Evolutionary conservation across 1,140 invertebrate species (phyloP).

Genomic region (Druon quercuslanigerum): DNA sequence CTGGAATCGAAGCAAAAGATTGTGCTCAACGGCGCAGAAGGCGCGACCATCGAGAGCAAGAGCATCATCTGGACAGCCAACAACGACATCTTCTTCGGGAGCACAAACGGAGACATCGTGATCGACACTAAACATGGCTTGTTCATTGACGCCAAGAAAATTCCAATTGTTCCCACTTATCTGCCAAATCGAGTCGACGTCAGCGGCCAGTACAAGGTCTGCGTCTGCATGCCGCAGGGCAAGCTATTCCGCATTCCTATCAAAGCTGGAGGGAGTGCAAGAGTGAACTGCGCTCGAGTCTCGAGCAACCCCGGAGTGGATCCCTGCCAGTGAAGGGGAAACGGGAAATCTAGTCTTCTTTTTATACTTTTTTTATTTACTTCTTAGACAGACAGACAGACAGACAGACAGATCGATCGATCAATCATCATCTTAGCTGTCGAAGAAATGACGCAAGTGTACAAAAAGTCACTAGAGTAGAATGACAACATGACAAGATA

Average conservation of each 20-base stretch:
- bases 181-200: slow-evolving; percentile 61
- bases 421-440: not conserved
- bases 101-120: slow-evolving; percentile 86
- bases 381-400: not conserved
- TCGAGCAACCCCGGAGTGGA: slow-evolving; percentile 80
- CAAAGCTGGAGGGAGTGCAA: slow-evolving; percentile 74
- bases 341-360: not conserved
- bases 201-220: slow-evolving; percentile 86
- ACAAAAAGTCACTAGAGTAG: slow-evolving; percentile 18
- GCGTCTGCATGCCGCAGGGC: slow-evolving; percentile 91
- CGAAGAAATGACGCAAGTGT: slow-evolving; percentile 1
- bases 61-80: slow-evolving; percentile 83
- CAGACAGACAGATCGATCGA: not conserved
- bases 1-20: slow-evolving; percentile 80
- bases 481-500: not conserved
- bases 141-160: slow-evolving; percentile 82
- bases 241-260: slow-evolving; percentile 87
- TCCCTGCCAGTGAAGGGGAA: slow-evolving; percentile 78
- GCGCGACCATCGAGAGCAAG: slow-evolving; percentile 78
- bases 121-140: slow-evolving; percentile 83
- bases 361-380: not conserved
- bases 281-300: slow-evolving; percentile 80
- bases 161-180: slow-evolving; percentile 80
- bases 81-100: slow-evolving; percentile 86
- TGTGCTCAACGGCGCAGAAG: slow-evolving; percentile 81